Evolutionary conservation across 2,797 vertebrate genomes (phyloP).

Genomic region (Cygnus olor): DNA sequence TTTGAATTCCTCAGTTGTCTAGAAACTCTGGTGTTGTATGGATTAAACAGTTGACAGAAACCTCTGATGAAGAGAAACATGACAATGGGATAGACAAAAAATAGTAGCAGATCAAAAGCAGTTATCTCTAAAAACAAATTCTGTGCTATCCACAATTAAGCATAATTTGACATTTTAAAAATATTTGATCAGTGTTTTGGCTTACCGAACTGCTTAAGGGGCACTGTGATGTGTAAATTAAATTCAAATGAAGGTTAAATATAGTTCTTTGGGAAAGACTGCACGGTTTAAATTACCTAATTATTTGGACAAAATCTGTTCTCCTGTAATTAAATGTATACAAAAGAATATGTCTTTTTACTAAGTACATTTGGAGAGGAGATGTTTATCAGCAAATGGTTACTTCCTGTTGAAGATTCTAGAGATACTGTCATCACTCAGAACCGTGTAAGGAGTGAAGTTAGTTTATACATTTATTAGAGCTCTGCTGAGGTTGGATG

Average conservation of each 20-base stretch:
- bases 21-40: background rate
- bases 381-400: slow-evolving; percentile 60
- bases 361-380: slow-evolving; percentile 36
- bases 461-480: background rate
- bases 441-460: background rate
- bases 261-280: slow-evolving; percentile 74
- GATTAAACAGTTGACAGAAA: slow-evolving; percentile 44
- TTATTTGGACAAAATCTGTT: slow-evolving; percentile 81
- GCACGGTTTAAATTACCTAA: slow-evolving; percentile 75
- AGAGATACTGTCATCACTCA: slow-evolving; percentile 49
- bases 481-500: background rate
- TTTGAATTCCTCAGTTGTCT: slow-evolving; percentile 7
- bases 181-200: slow-evolving; percentile 79
- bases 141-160: slow-evolving; percentile 63
- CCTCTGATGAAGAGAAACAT: slow-evolving; percentile 37
- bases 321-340: slow-evolving; percentile 74
- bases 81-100: slow-evolving; percentile 40
- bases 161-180: slow-evolving; percentile 77
- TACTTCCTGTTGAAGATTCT: slow-evolving; percentile 36
- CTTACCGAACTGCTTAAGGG: slow-evolving; percentile 72
- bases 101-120: slow-evolving; percentile 62
- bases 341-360: slow-evolving; percentile 64
- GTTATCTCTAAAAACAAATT: slow-evolving; percentile 69
- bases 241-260: slow-evolving; percentile 81
- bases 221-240: slow-evolving; percentile 74